Base-by-base conservation (phyloP, 2,888 invertebrate species). In the Ischnura elegans region DNA sequence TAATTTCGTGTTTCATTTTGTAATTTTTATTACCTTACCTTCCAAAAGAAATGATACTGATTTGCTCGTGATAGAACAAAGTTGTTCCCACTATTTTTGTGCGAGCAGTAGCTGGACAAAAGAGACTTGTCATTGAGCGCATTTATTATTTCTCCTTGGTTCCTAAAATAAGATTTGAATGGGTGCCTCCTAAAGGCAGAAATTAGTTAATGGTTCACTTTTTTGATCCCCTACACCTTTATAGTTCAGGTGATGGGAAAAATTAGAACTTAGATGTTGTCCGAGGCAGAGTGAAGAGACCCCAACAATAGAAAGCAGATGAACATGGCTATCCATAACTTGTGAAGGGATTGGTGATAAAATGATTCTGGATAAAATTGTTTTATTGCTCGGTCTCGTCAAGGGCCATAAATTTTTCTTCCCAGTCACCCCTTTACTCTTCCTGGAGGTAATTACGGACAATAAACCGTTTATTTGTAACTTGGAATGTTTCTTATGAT, bases 311-410 rank as follows among this genome's bases (percentile, higher is more conserved):
- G 76, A 76, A 29, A 36, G 76, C 36, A 36, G 76, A 76, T 76
- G 76, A 36, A 36, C 76, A 76, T 76, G 76, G 76, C 29, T 16
- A 76, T 76, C 29, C 76, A 76, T 36, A 76, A 76, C 36, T 36
- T 76, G 29, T 76, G 76, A 76, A 76, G 36, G 76, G 10, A 36
- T 76, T 76, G 76, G 76, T 36, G 76, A 36, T 76, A 76, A 76
- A 76, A 36, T 76, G 76, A 76, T 76, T 76, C 76, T 21, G 36
- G n/a, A 43, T 45, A 45, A 46, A 86, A 86, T 86, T 86, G 86
- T 86, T 86, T 86, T 86, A 86, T 86, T 86, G 86, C 86, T 45
- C 13, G 13, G 46, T 5, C 46, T 46, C 46, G 45, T 45, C 10
- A 36, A 25, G 43, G 86, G 86, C 86, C 4, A 86, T 86, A 86